Base-by-base conservation (phyloP, 2,797 vertebrate genomes). In the Protonibea diacanthus region DNA sequence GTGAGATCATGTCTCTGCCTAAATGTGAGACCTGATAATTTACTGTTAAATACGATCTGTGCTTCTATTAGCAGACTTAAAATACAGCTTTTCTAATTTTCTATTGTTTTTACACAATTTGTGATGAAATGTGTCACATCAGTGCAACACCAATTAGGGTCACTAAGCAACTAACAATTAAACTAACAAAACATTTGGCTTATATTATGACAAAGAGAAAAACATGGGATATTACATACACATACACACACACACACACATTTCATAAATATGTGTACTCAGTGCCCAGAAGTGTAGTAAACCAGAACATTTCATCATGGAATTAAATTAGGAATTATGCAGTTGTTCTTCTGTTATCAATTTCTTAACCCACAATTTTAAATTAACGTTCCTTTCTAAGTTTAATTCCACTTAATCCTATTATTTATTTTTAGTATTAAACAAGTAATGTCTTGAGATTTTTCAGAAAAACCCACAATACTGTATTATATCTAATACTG, bases 21-120 rank as follows among this genome's bases (percentile, higher is more conserved):
- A 15, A 72, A 53, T 74, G 57, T 76, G 71, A 74, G 49, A 78
- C 42, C 27, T 55, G 45, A 85, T 78, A 20, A 79, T 70, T 33
- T 17, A 45, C 38, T 47, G 3, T 47, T 65, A 71, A 33, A 51
- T 27, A 61, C n/a, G 11, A n/a, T 53, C 7, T 4, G 18, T 6
- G 55, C 51, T 23, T 11, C 23, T 44, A 56, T 64, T 3, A 38
- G 52, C 2, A 38, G 40, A 21, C 9, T n/a, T 44, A 23, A 55
- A 20, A 18, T 71, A 7, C 33, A 13, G 17, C 23, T 63, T 60
- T 58, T 52, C 21, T 18, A 17, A 13, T 17, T 42, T 14, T 29
- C 25, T 57, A 4, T 0, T 58, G 62, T 59, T 63, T 48, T 2
- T 51, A 52, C 27, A 14, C 53, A 13, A 6, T 68, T 14, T 55